Base-by-base conservation (phyloP, 1,140 invertebrate species). In the Tetramorium simillimum region DNA sequence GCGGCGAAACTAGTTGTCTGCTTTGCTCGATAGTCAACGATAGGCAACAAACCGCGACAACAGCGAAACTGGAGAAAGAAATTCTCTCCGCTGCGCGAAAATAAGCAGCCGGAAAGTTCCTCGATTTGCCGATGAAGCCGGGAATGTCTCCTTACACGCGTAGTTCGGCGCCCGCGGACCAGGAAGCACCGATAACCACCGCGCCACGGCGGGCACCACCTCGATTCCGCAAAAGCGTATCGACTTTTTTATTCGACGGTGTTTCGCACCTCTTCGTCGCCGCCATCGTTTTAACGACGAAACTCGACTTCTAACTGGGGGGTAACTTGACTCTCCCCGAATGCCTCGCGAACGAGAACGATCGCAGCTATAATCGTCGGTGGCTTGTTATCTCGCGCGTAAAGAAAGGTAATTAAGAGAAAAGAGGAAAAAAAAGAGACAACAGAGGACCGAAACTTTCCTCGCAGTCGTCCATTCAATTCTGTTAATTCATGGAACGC, bases 201-300 rank as follows among this genome's bases (percentile, higher is more conserved):
- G 33, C 33, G 46, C 33, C 49, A 33, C 16, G 16, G 21, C 63
- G 77, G 21, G 53, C 28, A 18, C 69, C 69, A 60, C 5, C 24
- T 69, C 78, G 49, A 53, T 84, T 37, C 53, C n/a, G n/a, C 69
- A 24, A 40, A 33, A 60, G 69, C 53, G 80, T 60, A 84, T 84
- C 69, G 80, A 75, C 80, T 84, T 84, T 33, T 84, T 84, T 75
- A 84, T 73, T 73, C 80, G 43, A 73, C 24, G n/a, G n/a, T 37
- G 56, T 49, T 73, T 60, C 24, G 65, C 80, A 10, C 65, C 37
- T 33, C 33, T 46, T 62, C n/a, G 46, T 14, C 21, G 21, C 49
- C 24, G 12, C 4, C 24, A 28, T 49, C 67, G 53, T 46, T 84
- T 46, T 62, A 84, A 84, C 69, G 43, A 70, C 37, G 18, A 69